These are phyloP conservation scores for Torymus tubicola DNA, from an alignment of 2,888 invertebrate genomes.

Conservation along the genomic window DNA sequence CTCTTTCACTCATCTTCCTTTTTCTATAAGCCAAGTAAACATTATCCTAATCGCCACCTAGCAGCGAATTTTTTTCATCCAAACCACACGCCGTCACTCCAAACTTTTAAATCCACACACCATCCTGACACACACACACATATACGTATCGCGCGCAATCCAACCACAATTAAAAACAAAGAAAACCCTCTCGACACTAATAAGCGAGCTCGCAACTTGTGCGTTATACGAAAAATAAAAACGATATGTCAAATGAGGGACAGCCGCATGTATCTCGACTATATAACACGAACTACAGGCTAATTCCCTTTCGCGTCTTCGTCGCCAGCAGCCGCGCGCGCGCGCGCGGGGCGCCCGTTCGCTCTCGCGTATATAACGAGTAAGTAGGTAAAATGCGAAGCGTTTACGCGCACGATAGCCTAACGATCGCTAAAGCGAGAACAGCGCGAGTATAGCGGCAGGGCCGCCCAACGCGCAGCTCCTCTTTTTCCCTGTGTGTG, in stretches of 20 bases:
- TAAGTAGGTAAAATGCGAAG: slow-evolving; percentile 67
- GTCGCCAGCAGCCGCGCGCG: not conserved
- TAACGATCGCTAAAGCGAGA: slow-evolving; percentile 67
- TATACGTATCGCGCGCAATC: not conserved
- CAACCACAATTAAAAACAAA: not conserved
- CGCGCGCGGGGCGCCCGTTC: not conserved
- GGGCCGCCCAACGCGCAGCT: slow-evolving; percentile 56
- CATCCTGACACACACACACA: too few species aligned
- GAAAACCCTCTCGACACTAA: not conserved
- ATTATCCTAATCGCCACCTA: too few species aligned
- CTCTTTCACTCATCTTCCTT: too few species aligned
- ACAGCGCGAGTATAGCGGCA: slow-evolving; percentile 57
- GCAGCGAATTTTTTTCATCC: too few species aligned
- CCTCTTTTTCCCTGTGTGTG: slow-evolving; percentile 20
- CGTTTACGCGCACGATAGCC: slow-evolving; percentile 69
- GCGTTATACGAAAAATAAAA: too few species aligned
- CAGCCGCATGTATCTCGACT: not conserved
- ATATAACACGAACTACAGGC: too few species aligned
- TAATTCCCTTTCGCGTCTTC: not conserved
- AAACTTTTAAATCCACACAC: too few species aligned
- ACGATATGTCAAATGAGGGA: too few species aligned
- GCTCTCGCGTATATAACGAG: slow-evolving; percentile 54
- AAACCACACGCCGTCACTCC: too few species aligned
- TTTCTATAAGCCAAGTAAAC: too few species aligned
- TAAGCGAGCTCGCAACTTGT: too few species aligned